Evolutionary conservation across 2,113 vertebrate genomes (phyloP).

Genomic region (Malurus elegans): DNA sequence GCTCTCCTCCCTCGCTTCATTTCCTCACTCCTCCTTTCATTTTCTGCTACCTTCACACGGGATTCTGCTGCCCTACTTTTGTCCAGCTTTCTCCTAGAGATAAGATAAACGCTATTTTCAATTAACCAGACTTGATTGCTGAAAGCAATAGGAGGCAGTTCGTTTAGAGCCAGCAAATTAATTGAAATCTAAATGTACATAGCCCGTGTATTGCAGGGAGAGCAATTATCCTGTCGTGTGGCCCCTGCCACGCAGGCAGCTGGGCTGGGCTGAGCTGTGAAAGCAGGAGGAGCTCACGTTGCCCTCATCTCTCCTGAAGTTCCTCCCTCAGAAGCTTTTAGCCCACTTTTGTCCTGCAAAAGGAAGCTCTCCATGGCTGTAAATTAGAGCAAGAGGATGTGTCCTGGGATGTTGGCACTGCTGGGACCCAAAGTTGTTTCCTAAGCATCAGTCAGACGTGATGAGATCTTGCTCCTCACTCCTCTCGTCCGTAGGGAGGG

Average conservation of each 20-base stretch:
- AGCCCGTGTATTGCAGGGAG: slow-evolving; percentile 41
- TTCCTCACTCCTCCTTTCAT: neutral
- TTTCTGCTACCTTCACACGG: neutral
- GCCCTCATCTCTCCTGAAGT: neutral
- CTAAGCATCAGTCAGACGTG: neutral
- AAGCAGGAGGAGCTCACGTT: neutral
- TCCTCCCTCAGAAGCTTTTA: neutral
- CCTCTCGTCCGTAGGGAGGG: neutral
- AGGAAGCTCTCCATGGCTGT: neutral
- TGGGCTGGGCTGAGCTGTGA: neutral
- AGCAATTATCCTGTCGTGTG: slow-evolving; percentile 39
- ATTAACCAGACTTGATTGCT: slow-evolving; percentile 72
- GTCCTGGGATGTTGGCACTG: neutral
- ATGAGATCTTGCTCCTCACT: neutral
- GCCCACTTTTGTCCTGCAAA: neutral
- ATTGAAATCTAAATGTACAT: slow-evolving; percentile 60
- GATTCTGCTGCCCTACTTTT: slow-evolving; percentile 67
- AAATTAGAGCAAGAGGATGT: neutral
- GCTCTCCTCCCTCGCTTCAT: neutral
- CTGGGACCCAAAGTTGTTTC: neutral
- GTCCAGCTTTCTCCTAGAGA: slow-evolving; percentile 59
- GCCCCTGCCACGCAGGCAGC: neutral
- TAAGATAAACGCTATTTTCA: slow-evolving; percentile 67
- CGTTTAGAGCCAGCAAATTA: slow-evolving; percentile 68
- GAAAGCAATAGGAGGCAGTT: slow-evolving; percentile 65